Evolutionary conservation across 2,113 vertebrate genomes (phyloP), one percentile per base, ranked within the genome.

Genomic region (Dipodomys merriami): DNA sequence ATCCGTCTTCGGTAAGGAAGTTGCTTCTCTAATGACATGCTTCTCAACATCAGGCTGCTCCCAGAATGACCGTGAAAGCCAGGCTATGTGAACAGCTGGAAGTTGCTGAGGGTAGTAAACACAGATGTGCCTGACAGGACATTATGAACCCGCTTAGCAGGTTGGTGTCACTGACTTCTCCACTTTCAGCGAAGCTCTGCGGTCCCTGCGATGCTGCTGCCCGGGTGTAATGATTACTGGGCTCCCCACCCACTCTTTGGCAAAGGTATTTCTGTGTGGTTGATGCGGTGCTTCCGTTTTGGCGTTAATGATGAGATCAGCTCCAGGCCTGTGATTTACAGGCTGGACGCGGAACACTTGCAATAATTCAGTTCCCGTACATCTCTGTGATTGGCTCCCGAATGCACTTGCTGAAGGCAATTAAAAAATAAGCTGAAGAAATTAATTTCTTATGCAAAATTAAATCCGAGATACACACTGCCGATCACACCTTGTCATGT

Each of bases 61-160:
- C 91, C 23, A n/a, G 72, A 67, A 89, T 96, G 91, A 92, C 83
- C 79, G 8, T 91, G 53, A 88, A 74, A 72, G 12, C 64, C 0
- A 89, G 35, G 73, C 74, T 74, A 18, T 60, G 46, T 8, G 94
- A 97, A 97, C 16, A 33, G 77, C 83, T 94, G 49, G 30, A 19
- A 35, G 22, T 44, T 33, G 88, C 80, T 96, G 89, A 79, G 20
- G 94, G 78, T 23, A 30, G 65, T 78, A 80, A 97, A 72, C 79
- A 95, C 89, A 97, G 95, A 95, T 80, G 79, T 74, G 90, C 78
- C 84, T 95, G 91, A 90, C 81, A 94, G 76, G 89, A 95, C 71
- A 93, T 96, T 90, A 96, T 95, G 76, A 39, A 39, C 39, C 39
- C 93, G 88, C 77, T 96, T 80, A 93, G n/a, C 86, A 86, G 6